Evolutionary conservation across 64 coral and sea anemone species (phyloP), one percentile per base, ranked within the genome.

Genomic region (Montipora capricornis): DNA sequence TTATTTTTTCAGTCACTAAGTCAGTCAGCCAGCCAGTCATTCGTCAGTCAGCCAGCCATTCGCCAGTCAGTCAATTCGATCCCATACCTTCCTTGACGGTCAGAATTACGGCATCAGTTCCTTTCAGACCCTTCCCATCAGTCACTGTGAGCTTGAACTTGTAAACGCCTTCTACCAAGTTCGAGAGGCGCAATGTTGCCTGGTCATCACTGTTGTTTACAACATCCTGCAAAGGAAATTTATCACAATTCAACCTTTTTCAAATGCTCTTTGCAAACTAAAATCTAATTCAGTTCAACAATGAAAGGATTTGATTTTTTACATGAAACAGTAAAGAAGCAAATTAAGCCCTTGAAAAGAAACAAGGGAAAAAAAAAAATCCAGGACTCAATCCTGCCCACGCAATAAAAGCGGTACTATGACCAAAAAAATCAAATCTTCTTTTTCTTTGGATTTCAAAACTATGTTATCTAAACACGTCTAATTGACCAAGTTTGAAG

Each of bases 131-230:
- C 75, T 99, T 99, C 49, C 77, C 95, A 88, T 99, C 97, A 49
- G 87, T 64, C 47, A 99, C 97, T 16, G 97, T 99, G 12, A 99
- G 85, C 47, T 84, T 96, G 67, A 99, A 99, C 29, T 96, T 99
- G 78, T 99, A 99, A 83, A 99, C 74, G 15, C 97, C 97, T 71
- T 99, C 95, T 13, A 99, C 97, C 20, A 99, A 95, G 74, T 99
- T 99, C 15, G 97, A 98, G 14, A 98, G 84, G 15, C 97, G 80
- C 49, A 98, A 62, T 3, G 96, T 79, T 7, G 97, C 77, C 12
- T 98, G 97, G 49, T 94, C 94, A 47, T 96, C 89, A 53, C 97
- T 98, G 69, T 93, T 95, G 50, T 98, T 98, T 4, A 98, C 94
- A 16, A 98, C 94, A 86, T 98, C 97, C 97, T 99, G 71, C 3